Percentiles rank a stretch among this genome's conserved stretches.
Evolutionary conservation across 2,888 invertebrate species (phyloP).

Genomic region (Clusia tigrina): DNA sequence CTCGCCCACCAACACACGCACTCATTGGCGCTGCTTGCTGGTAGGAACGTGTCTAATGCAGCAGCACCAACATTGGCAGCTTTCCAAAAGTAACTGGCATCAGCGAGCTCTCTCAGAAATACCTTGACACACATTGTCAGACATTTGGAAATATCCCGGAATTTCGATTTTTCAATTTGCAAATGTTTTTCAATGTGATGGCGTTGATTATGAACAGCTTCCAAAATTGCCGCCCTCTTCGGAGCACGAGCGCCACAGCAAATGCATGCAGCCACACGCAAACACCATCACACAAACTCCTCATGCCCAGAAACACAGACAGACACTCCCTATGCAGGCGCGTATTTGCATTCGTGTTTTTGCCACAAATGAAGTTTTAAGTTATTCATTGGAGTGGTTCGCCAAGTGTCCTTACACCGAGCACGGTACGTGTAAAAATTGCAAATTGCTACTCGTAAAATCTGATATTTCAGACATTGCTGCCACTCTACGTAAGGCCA

Average conservation of each 20-base stretch:
- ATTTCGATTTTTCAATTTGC: background rate
- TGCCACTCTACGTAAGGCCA: too few relatives aligned
- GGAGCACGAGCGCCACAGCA: too few relatives aligned
- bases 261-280: too few relatives aligned
- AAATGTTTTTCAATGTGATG: background rate
- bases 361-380: too few relatives aligned
- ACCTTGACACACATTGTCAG: constrained; percentile 20
- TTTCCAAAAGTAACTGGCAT: background rate
- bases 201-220: background rate
- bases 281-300: background rate
- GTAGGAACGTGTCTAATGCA: background rate
- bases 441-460: too few relatives aligned
- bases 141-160: background rate
- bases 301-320: constrained; percentile 18
- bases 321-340: background rate
- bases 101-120: constrained; percentile 7
- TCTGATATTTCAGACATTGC: too few relatives aligned
- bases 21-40: background rate
- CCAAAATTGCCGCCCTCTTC: background rate
- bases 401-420: too few relatives aligned
- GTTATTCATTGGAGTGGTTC: too few relatives aligned
- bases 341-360: background rate
- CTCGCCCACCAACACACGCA: background rate
- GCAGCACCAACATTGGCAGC: constrained; percentile 29
- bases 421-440: too few relatives aligned